Evolutionary conservation across 2,888 invertebrate species (phyloP), one percentile per base, ranked within the genome.

Genomic region (Rhogogaster chlorosoma): DNA sequence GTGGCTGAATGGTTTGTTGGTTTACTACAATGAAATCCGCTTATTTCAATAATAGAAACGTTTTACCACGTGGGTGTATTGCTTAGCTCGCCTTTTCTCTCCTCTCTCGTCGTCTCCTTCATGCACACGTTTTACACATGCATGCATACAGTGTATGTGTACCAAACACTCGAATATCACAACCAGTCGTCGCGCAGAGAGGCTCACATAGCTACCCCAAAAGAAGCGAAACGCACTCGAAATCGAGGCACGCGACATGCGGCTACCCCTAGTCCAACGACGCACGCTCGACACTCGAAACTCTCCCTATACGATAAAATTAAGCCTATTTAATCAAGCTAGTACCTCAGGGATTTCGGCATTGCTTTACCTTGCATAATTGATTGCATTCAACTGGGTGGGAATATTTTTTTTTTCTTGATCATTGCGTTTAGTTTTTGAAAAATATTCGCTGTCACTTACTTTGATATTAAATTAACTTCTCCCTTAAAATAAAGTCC

Each of bases 321-420:
- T 90, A 90, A 90, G 91, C 88, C 88, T 88, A 88, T 91, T 90
- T 90, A 88, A 90, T 90, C 89, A 87, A 38, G 38, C 85, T 26
- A 7, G 80, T 80, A 36, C 85, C 29, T 29, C 45, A n/a, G 85
- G 84, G 84, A 84, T 45, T 84, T 80, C 49, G 61, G 38, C 80
- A 61, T 29, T 61, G 42, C 80, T 32, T 61, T 38, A 80, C 53
- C 57, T 61, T 26, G 29, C 18, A 36, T 80, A 80, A 61, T 61
- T 80, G 80, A 38, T 80, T 32, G 36, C 80, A 22, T 61, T 80
- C 38, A 32, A 36, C 57, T 36, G 22, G 38, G 80, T 80, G 80
- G 80, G 80, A 80, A 80, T 26, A 29, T 77, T 70, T 70, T 26
- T 61, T 61, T 61, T 10, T 61, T 61, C 4, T 26, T 26, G 3